Percentiles rank a stretch among this genome's conserved stretches.
Evolutionary conservation across 2,888 invertebrate genomes (phyloP).

Genomic region (Drosophila nigricruria): DNA sequence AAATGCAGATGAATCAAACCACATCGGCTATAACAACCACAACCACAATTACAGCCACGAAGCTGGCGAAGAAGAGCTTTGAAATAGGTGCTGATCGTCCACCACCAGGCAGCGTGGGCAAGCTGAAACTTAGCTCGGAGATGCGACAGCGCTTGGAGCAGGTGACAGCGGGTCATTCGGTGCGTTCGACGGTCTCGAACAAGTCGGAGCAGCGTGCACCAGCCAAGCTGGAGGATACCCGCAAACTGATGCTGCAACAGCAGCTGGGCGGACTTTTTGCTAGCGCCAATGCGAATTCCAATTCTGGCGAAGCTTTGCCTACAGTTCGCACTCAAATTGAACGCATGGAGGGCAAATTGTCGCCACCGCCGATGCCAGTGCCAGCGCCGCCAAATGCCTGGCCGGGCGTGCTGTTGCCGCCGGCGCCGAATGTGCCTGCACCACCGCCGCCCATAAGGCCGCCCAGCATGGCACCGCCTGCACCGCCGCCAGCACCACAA

Average conservation of each 20-base stretch:
- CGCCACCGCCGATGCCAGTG: constrained; percentile 85
- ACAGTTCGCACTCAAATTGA: constrained; percentile 87
- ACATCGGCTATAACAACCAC: constrained; percentile 37
- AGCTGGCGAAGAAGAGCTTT: constrained; percentile 87
- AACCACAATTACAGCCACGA: constrained; percentile 49
- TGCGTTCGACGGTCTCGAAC: constrained; percentile 91
- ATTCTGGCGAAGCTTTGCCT: constrained; percentile 60
- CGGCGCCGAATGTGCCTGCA: constrained; percentile 87
- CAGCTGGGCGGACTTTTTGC: constrained; percentile 89
- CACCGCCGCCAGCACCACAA: constrained; percentile 89
- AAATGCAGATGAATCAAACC: constrained; percentile 13
- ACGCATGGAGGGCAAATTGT: constrained; percentile 87
- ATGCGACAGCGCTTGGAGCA: constrained; percentile 95
- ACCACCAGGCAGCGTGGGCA: constrained; percentile 95
- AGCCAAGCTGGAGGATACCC: constrained; percentile 94
- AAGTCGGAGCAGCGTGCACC: constrained; percentile 90
- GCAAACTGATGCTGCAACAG: constrained; percentile 93
- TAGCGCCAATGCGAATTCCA: constrained; percentile 43
- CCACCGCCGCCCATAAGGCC: constrained; percentile 88
- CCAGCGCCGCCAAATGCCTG: constrained; percentile 86
- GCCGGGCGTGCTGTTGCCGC: constrained; percentile 89
- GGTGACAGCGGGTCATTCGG: constrained; percentile 95
- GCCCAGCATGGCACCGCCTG: constrained; percentile 86
- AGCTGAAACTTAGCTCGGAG: constrained; percentile 95
- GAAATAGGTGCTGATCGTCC: constrained; percentile 93